These are phyloP conservation scores for Eidolon helvum DNA, from an alignment of 2,113 vertebrate genomes.

Conservation along the genomic window DNA sequence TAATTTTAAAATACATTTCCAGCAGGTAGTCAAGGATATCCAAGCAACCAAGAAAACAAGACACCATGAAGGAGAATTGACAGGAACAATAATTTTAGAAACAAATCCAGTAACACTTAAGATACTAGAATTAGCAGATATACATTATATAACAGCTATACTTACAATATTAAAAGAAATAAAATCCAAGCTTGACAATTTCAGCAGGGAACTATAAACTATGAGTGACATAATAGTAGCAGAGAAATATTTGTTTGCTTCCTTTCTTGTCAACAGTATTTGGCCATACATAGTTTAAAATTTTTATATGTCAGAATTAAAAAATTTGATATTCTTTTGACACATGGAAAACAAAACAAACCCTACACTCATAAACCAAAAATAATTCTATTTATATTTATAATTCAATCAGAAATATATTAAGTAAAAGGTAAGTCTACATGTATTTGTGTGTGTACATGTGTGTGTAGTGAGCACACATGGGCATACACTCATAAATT, in stretches of 20 bases:
- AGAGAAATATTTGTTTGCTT: not conserved
- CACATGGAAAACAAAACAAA: not conserved
- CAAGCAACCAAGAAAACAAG: constrained; percentile 19
- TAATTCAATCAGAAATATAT: not conserved
- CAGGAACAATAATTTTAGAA: not conserved
- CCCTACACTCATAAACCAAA: not conserved
- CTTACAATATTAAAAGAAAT: not conserved
- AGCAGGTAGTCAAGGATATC: not conserved
- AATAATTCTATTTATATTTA: not conserved
- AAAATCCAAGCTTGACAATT: not conserved
- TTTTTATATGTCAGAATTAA: not conserved
- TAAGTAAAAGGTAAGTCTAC: not conserved
- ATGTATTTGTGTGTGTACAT: not conserved
- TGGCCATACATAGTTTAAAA: not conserved
- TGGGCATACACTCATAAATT: not conserved
- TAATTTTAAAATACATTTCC: not conserved
- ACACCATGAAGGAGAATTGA: not conserved
- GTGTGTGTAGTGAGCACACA: not conserved
- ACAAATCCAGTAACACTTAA: not conserved
- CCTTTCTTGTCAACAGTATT: not conserved
- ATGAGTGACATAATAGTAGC: not conserved
- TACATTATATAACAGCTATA: not conserved
- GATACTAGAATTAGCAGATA: not conserved
- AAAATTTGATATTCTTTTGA: not conserved
- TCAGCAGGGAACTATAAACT: not conserved